Evolutionary conservation across 1,140 invertebrate species (phyloP).

Genomic region (honey bee (Apis mellifera)): DNA sequence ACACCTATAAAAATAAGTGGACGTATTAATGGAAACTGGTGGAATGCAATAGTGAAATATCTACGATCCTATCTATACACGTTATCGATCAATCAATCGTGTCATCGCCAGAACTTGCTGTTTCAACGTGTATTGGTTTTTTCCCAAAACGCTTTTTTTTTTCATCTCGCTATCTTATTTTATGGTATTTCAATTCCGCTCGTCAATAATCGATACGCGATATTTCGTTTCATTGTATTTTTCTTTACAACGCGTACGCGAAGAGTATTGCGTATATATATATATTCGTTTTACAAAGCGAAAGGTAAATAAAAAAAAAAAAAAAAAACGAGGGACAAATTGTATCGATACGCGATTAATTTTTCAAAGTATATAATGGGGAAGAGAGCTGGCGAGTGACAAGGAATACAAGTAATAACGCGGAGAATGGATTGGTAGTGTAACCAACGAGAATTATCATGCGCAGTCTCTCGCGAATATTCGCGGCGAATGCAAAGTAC

Average conservation of each 20-base stretch:
- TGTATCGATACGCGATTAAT: no score
- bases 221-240: neutral
- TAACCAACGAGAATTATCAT: conserved; percentile 37
- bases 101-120: neutral
- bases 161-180: neutral
- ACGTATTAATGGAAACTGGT: neutral
- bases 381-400: no score
- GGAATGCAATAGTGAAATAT: neutral
- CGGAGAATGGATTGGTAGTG: neutral
- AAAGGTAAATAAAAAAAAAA: no score
- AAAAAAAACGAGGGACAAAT: no score
- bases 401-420: no score
- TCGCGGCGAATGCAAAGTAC: conserved; percentile 55
- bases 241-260: neutral
- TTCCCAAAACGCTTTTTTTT: neutral
- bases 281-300: no score
- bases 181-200: neutral
- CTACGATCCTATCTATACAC: no score
- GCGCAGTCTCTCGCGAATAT: conserved; percentile 18
- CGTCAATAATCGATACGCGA: neutral
- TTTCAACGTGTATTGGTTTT: neutral
- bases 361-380: no score
- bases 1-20: neutral
- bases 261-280: no score
- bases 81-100: neutral